Evolutionary conservation across 1,140 invertebrate species (phyloP).

Genomic region (Solenopsis invicta): DNA sequence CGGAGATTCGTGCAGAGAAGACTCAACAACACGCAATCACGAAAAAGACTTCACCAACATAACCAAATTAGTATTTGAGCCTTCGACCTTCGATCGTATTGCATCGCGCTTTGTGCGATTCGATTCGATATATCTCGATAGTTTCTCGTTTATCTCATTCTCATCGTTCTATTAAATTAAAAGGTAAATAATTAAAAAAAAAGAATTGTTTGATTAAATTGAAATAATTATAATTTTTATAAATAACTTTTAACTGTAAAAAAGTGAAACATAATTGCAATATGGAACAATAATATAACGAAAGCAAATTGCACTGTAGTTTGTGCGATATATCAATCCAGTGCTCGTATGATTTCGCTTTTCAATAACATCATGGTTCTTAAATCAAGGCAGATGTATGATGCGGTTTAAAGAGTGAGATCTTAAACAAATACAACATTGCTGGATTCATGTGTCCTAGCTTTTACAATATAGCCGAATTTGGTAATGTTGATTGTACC

Average conservation of each 20-base stretch:
- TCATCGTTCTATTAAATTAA: not conserved
- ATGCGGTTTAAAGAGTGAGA: conserved; percentile 88
- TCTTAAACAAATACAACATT: conserved; percentile 86
- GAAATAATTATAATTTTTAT: too few species aligned
- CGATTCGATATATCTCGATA: conserved; percentile 12
- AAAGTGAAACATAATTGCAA: too few species aligned
- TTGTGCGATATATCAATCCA: conserved; percentile 96
- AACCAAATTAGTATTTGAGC: conserved; percentile 1
- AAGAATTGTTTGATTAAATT: too few species aligned
- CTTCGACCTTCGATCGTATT: not conserved
- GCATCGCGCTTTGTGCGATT: not conserved
- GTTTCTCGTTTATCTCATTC: not conserved
- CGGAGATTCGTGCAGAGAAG: not conserved
- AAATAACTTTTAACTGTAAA: too few species aligned
- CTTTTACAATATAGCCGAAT: conserved; percentile 91
- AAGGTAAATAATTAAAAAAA: too few species aligned
- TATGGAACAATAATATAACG: conserved; percentile 87
- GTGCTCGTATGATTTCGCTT: conserved; percentile 92
- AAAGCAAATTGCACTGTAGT: conserved; percentile 92
- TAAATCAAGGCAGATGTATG: conserved; percentile 87
- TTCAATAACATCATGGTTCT: conserved; percentile 90
- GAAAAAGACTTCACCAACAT: not conserved
- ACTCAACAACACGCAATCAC: not conserved
- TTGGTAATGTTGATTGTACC: too few species aligned
- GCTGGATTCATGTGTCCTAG: conserved; percentile 89